Percentiles rank a stretch among this genome's conserved stretches.
These are phyloP conservation scores for Microdon myrmicae DNA, from an alignment of 2,888 invertebrate genomes.

Conservation along the genomic window DNA sequence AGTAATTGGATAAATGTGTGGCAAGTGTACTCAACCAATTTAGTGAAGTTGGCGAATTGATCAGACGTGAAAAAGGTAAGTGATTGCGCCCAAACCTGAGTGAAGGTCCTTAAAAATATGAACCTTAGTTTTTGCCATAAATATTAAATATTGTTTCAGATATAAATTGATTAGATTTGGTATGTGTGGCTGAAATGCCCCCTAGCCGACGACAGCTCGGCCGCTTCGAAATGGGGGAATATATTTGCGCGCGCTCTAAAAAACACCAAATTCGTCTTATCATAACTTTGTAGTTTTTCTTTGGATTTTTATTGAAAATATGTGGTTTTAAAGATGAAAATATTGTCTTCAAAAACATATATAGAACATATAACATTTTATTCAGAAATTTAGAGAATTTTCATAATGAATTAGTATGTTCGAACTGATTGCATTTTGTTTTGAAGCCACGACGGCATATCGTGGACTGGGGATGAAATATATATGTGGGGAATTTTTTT, in stretches of 20 bases:
- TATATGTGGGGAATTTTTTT: constrained; percentile 24
- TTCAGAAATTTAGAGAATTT: constrained; percentile 53
- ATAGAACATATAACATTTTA: constrained; percentile 49
- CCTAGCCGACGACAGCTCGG: constrained; percentile 46
- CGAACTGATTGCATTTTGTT: constrained; percentile 28
- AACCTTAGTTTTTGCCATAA: too few relatives aligned
- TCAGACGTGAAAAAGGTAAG: too few relatives aligned
- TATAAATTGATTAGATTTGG: not conserved
- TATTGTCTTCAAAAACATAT: constrained; percentile 51
- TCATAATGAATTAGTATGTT: constrained; percentile 54
- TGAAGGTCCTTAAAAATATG: too few relatives aligned
- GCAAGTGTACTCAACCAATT: too few relatives aligned
- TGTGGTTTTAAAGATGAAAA: constrained; percentile 59
- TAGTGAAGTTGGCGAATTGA: too few relatives aligned
- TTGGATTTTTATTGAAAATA: constrained; percentile 55
- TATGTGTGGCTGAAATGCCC: constrained; percentile 36
- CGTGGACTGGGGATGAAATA: constrained; percentile 42
- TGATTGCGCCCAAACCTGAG: too few relatives aligned
- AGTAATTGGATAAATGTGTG: too few relatives aligned
- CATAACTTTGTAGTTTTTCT: constrained; percentile 52
- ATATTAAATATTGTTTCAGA: too few relatives aligned
- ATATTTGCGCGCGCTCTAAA: constrained; percentile 63
- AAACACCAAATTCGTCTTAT: constrained; percentile 54
- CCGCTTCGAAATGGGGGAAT: constrained; percentile 33
- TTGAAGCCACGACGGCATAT: constrained; percentile 41